Conservation (phyloP, 2,113 vertebrate genomes). For the Tonatia bakeri region DNA sequence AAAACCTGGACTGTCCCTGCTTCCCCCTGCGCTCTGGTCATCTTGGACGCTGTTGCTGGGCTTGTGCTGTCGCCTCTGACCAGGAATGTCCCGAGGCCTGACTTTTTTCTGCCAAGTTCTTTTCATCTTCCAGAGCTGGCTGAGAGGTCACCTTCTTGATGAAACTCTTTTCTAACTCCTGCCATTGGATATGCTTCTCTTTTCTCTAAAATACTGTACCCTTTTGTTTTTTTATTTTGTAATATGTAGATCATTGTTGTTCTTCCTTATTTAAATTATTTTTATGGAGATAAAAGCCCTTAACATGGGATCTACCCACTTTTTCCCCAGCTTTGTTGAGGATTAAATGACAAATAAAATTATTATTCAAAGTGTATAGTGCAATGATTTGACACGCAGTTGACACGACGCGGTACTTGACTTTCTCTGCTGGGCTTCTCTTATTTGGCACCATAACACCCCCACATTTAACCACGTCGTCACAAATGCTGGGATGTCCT, state of each 20-base stretch:
- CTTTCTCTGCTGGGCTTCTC: background rate
- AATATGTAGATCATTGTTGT: background rate
- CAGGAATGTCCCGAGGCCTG: background rate
- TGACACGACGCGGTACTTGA: background rate
- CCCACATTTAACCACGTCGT: background rate
- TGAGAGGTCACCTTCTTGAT: background rate
- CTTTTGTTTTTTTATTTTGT: background rate
- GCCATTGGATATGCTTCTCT: background rate
- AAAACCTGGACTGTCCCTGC: background rate
- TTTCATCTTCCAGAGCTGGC: background rate
- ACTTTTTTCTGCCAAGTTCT: background rate
- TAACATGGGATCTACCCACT: background rate
- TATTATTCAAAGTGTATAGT: background rate
- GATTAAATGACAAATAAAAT: background rate
- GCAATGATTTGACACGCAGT: background rate
- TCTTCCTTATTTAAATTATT: background rate
- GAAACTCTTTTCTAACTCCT: background rate
- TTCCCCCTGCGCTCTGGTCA: background rate
- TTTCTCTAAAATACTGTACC: background rate
- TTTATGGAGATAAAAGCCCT: background rate
- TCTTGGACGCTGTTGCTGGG: background rate
- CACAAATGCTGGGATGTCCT: background rate
- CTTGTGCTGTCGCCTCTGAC: background rate
- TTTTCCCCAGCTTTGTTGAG: background rate
- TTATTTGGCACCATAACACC: background rate